A percentile compares a stretch with the other conserved stretches of the same genome.
Evolutionary conservation across 2,888 invertebrate species (phyloP).

Genomic region (Seladonia tumulorum): DNA sequence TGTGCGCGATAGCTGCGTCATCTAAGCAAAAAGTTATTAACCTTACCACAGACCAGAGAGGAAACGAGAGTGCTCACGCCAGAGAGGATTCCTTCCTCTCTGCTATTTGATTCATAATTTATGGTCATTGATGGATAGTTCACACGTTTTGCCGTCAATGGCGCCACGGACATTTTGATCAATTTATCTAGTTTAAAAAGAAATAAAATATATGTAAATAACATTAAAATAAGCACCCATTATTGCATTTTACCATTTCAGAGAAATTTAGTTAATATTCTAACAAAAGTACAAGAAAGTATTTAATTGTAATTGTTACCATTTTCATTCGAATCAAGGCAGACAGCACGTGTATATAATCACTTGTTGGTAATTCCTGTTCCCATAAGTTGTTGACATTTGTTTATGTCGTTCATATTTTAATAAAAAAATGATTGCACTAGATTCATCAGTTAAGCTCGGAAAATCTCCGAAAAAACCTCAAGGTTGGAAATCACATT

Average conservation of each 20-base stretch:
- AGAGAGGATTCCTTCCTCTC: too few species aligned
- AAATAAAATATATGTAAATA: neutral
- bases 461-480: slow-evolving; percentile 21
- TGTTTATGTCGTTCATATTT: slow-evolving; percentile 13
- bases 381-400: neutral
- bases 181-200: neutral
- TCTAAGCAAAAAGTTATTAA: neutral
- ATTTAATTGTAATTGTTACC: slow-evolving; percentile 1
- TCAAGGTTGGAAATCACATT: slow-evolving; percentile 29
- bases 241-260: neutral
- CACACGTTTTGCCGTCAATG: neutral
- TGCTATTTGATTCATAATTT: neutral
- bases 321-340: neutral
- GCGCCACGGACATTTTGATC: neutral
- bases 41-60: too few species aligned
- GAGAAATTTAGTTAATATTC: neutral
- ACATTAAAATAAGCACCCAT: neutral
- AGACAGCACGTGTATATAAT: slow-evolving; percentile 14
- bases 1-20: neutral
- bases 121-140: neutral
- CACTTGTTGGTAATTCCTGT: neutral
- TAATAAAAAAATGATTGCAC: slow-evolving; percentile 37
- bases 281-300: neutral
- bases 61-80: too few species aligned
- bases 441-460: slow-evolving; percentile 23